Evolutionary conservation across 2,797 vertebrate species (phyloP).

Genomic region (Pterois miles): DNA sequence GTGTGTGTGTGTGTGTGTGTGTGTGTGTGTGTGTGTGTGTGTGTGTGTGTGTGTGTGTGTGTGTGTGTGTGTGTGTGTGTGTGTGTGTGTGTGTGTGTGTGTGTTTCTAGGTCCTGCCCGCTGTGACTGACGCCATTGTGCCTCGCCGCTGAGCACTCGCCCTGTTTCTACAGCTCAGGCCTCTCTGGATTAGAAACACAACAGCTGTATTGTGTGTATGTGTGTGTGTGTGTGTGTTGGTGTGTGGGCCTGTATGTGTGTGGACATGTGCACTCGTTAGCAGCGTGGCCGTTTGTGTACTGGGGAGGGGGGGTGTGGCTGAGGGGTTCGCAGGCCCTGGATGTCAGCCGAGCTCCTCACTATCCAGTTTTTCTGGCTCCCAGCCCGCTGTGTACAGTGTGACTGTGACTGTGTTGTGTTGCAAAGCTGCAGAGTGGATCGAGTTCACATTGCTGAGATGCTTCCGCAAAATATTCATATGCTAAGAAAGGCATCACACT

Average conservation of each 20-base stretch:
- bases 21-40: too few species aligned
- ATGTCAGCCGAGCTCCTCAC: conserved; percentile 54
- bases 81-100: neutral
- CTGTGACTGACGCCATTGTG: conserved; percentile 84
- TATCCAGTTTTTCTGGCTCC: conserved; percentile 58
- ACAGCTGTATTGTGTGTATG: conserved; percentile 82
- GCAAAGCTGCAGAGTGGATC: conserved; percentile 56
- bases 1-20: conserved; percentile 6
- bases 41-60: neutral
- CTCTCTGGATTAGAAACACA: conserved; percentile 80
- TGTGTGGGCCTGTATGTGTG: conserved; percentile 47
- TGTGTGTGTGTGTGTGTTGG: conserved; percentile 36
- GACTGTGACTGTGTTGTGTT: conserved; percentile 61
- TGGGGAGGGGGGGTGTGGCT: neutral
- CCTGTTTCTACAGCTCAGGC: conserved; percentile 77
- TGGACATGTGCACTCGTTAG: conserved; percentile 53
- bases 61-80: neutral
- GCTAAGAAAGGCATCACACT: conserved; percentile 24
- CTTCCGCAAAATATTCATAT: conserved; percentile 41
- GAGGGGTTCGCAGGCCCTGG: conserved; percentile 51
- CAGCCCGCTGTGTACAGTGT: conserved; percentile 63
- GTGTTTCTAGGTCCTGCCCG: conserved; percentile 36
- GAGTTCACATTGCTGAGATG: conserved; percentile 66
- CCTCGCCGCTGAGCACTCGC: conserved; percentile 60
- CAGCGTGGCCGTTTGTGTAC: conserved; percentile 51